These are phyloP conservation scores for Sterrhoptilus dennistouni DNA, from an alignment of 2,113 vertebrate genomes.

Conservation along the genomic window DNA sequence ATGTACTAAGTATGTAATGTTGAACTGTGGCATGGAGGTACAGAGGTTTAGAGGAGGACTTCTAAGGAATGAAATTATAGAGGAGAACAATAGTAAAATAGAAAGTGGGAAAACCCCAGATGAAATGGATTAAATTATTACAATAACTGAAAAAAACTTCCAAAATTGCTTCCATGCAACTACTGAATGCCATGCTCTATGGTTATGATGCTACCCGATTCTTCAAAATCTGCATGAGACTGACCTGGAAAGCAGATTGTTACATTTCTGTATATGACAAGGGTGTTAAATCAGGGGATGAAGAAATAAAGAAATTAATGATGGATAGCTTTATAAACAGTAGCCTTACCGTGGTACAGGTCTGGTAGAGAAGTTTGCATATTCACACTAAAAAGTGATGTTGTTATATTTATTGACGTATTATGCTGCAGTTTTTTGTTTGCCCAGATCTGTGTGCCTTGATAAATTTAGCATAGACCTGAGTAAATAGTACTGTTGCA, in stretches of 20 bases:
- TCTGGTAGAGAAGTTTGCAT: background rate
- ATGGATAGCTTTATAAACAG: background rate
- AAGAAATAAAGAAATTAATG: background rate
- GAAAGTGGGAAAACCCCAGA: background rate
- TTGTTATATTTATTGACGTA: background rate
- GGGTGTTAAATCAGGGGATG: background rate
- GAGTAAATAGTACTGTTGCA: background rate
- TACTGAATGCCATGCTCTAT: background rate
- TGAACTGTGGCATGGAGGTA: background rate
- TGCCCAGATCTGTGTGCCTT: background rate
- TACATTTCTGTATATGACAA: background rate
- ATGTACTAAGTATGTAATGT: background rate
- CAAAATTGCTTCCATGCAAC: background rate
- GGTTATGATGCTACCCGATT: background rate
- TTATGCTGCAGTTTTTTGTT: background rate
- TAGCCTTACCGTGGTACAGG: background rate
- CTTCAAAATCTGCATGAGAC: background rate
- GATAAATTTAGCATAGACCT: background rate
- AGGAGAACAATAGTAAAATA: background rate
- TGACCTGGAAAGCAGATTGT: background rate
- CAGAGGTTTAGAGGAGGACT: background rate
- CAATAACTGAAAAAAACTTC: background rate
- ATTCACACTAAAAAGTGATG: background rate
- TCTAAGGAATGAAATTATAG: background rate
- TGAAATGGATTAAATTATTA: background rate